Conservation (phyloP, 2,113 vertebrate genomes). For the Prunella fulvescens region DNA sequence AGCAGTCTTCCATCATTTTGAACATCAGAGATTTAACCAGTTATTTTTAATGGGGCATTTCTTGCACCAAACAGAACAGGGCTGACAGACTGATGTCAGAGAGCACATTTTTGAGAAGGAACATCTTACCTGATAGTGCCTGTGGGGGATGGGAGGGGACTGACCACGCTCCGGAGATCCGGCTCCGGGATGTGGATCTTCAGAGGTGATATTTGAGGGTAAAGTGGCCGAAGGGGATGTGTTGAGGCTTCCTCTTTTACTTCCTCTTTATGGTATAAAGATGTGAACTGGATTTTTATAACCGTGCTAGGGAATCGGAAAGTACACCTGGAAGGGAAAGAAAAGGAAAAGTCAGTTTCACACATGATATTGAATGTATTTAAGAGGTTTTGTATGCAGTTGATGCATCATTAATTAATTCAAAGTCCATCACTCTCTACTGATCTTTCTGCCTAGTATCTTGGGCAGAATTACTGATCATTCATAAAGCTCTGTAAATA, state of each 20-base stretch:
- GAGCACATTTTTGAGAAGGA: not conserved
- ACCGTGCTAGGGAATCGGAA: constrained; percentile 96
- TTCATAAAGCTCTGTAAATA: not conserved
- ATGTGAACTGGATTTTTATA: constrained; percentile 95
- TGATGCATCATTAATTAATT: not conserved
- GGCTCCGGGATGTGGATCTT: constrained; percentile 98
- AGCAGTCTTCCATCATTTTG: not conserved
- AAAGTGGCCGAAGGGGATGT: constrained; percentile 82
- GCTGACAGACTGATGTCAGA: not conserved
- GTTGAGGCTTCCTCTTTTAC: constrained; percentile 79
- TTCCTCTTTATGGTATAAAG: constrained; percentile 83
- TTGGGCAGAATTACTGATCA: not conserved
- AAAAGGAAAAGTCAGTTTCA: not conserved
- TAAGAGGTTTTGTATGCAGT: not conserved
- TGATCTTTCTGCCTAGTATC: not conserved
- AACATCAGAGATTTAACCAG: not conserved
- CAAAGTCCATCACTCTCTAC: not conserved
- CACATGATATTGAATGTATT: not conserved
- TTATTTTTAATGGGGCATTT: not conserved
- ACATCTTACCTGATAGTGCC: constrained; percentile 92
- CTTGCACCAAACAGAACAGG: not conserved
- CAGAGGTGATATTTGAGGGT: constrained; percentile 93
- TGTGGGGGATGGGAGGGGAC: constrained; percentile 92
- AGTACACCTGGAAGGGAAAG: constrained; percentile 79
- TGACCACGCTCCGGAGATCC: constrained; percentile 86